Conservation (phyloP, 2,113 vertebrate species). For the Gavia stellata region DNA sequence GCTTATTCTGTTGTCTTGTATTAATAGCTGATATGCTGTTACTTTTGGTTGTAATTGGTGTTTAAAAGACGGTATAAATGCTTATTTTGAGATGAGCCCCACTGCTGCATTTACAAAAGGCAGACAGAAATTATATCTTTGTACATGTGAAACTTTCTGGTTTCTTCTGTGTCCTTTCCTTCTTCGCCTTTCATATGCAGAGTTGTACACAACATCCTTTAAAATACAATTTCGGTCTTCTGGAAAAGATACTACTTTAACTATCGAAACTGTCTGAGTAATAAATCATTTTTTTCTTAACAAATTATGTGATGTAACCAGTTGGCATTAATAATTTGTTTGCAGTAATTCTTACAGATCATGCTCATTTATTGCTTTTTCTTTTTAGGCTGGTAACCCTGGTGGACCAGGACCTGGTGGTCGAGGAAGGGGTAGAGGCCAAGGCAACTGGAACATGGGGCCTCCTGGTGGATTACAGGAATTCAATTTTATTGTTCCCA, state of each 20-base stretch:
- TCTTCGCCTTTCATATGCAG: neutral
- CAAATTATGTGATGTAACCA: neutral
- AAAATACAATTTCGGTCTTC: neutral
- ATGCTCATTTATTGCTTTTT: neutral
- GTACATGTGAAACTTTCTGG: neutral
- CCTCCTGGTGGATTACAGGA: slow-evolving; percentile 97
- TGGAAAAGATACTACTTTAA: neutral
- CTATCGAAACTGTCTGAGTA: neutral
- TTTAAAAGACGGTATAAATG: neutral
- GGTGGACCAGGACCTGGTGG: slow-evolving; percentile 91
- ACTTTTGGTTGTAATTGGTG: neutral
- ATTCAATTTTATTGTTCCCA: slow-evolving; percentile 96
- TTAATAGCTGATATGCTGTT: neutral
- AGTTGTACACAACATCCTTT: neutral
- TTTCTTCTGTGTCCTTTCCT: neutral
- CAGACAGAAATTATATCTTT: neutral
- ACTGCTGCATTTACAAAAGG: neutral
- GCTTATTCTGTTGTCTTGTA: neutral
- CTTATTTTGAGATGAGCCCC: neutral
- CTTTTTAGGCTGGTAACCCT: slow-evolving; percentile 85
- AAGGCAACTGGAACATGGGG: slow-evolving; percentile 99
- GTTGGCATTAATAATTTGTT: neutral
- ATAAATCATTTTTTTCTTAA: neutral
- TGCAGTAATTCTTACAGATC: neutral
- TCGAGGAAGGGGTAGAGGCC: slow-evolving; percentile 90